Conservation (phyloP, 1,140 invertebrate species). For the Trachelipus rathkii region DNA sequence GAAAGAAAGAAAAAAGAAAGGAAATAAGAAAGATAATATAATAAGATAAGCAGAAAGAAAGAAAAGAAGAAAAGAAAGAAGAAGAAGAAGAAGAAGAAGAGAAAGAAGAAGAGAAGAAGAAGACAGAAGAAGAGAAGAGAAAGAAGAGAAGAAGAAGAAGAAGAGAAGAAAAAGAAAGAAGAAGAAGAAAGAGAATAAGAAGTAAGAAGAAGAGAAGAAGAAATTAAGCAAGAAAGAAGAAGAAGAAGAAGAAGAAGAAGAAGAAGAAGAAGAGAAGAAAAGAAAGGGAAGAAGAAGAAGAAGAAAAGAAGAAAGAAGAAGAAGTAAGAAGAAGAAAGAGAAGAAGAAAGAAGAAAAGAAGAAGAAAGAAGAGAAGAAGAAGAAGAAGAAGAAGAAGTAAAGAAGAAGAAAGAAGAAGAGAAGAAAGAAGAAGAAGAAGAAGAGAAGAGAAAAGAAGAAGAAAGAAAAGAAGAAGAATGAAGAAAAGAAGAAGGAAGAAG, state of each 20-base stretch:
- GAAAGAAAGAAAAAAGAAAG: no score
- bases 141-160: neutral
- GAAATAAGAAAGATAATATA: no score
- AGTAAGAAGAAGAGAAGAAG: neutral
- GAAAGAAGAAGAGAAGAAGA: neutral
- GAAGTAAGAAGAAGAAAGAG: no score
- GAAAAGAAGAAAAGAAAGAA: no score
- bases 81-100: neutral
- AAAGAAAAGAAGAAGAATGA: no score
- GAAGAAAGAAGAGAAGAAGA: neutral
- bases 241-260: neutral
- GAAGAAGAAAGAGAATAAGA: neutral
- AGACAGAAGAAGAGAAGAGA: neutral
- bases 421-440: neutral
- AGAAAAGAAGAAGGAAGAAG: no score
- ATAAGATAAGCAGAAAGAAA: no score
- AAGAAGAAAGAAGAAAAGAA: neutral
- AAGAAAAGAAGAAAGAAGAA: neutral
- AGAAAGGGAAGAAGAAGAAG: neutral
- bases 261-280: neutral
- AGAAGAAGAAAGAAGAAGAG: neutral
- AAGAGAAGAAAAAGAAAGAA: neutral
- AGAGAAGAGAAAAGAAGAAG: neutral
- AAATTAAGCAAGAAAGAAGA: no score
- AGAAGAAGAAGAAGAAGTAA: neutral